phyloP scores from a whole-genome alignment of 2,797 vertebrate species.

The Echeneis naucrates region DNA sequence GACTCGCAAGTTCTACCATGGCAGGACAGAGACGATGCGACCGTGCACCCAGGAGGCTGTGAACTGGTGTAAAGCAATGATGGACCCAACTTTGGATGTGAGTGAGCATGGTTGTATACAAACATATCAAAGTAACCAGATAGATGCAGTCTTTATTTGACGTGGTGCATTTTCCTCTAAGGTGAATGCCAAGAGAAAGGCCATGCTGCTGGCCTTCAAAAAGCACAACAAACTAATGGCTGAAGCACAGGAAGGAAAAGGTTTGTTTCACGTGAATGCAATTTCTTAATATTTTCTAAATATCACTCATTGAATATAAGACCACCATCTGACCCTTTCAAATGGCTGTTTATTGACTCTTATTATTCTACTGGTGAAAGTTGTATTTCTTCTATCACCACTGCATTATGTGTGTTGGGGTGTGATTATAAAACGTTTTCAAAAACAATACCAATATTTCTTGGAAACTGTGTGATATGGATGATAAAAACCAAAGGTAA shows the following conservation, averaged over 20 bases:
- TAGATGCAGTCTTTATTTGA: not conserved
- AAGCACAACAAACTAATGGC: constrained; percentile 94
- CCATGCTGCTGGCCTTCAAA: constrained; percentile 88
- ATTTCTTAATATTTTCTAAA: not conserved
- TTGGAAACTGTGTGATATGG: not conserved
- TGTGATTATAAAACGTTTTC: not conserved
- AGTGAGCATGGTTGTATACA: constrained; percentile 45
- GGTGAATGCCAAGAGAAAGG: constrained; percentile 81
- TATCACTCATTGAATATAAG: not conserved
- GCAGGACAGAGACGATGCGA: constrained; percentile 95
- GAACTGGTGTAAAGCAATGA: constrained; percentile 92
- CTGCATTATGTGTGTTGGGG: not conserved
- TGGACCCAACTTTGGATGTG: constrained; percentile 85
- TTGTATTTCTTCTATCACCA: not conserved
- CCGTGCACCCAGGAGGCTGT: constrained; percentile 90
- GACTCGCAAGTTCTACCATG: constrained; percentile 94
- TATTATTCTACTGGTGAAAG: not conserved
- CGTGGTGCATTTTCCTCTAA: constrained; percentile 57
- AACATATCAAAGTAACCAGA: not conserved
- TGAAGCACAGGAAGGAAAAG: constrained; percentile 92
- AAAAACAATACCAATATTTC: not conserved
- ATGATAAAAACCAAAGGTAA: not conserved
- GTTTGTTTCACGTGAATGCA: constrained; percentile 66
- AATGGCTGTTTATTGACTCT: not conserved
- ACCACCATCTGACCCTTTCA: not conserved